phyloP scores from a whole-genome alignment of 2,888 invertebrate genomes.

The Eubasilissa splendida region DNA sequence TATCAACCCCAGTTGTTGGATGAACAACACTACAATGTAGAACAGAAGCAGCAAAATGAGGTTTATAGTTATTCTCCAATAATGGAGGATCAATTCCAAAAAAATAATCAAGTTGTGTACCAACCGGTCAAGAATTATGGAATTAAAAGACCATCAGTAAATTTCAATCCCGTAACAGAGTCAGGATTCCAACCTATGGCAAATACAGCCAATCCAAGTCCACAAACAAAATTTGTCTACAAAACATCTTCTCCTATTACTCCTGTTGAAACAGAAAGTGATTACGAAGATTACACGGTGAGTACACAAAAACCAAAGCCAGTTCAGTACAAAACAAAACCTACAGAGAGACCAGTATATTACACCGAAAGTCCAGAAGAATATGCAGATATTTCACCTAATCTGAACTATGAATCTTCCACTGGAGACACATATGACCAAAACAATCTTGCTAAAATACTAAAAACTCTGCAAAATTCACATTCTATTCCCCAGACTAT shows the following conservation, averaged over 20 bases:
- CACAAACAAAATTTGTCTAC: slow-evolving; percentile 25
- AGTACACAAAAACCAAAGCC: slow-evolving; percentile 42
- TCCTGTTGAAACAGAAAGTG: slow-evolving; percentile 9
- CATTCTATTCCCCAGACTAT: slow-evolving; percentile 84
- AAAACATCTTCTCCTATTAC: slow-evolving; percentile 31
- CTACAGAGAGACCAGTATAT: slow-evolving; percentile 35
- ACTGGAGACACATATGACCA: slow-evolving; percentile 52
- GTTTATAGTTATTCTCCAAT: slow-evolving; percentile 45
- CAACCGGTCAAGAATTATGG: slow-evolving; percentile 39
- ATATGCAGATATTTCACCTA: slow-evolving; percentile 44
- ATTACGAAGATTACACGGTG: slow-evolving; percentile 22
- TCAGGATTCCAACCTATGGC: slow-evolving; percentile 56
- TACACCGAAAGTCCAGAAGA: slow-evolving; percentile 57
- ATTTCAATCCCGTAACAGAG: slow-evolving; percentile 43
- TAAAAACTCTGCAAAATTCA: slow-evolving; percentile 82
- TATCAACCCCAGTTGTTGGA: slow-evolving; percentile 51
- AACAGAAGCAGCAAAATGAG: slow-evolving; percentile 59
- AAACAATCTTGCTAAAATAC: slow-evolving; percentile 70
- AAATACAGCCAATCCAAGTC: slow-evolving; percentile 25
- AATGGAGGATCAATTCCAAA: slow-evolving; percentile 7
- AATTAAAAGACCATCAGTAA: slow-evolving; percentile 42
- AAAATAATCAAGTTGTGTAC: slow-evolving; percentile 22
- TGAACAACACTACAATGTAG: slow-evolving; percentile 57
- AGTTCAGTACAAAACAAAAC: slow-evolving; percentile 38
- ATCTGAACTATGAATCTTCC: slow-evolving; percentile 52